These are phyloP conservation scores for Odontesthes bonariensis DNA, from an alignment of 2,113 vertebrate species.

Conservation along the genomic window DNA sequence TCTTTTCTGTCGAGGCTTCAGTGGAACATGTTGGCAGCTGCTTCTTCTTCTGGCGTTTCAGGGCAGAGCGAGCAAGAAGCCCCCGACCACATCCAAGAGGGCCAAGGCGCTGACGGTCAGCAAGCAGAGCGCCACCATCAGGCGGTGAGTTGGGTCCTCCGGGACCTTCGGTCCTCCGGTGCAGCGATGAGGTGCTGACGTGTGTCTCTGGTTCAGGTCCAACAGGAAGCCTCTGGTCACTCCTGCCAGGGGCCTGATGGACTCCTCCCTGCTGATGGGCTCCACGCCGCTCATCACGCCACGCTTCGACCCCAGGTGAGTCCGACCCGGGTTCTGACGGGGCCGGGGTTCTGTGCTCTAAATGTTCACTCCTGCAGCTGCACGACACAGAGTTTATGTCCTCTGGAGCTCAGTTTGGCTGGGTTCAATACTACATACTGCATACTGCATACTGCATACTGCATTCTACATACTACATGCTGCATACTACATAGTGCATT, in stretches of 20 bases:
- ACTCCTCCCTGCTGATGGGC: constrained; percentile 79
- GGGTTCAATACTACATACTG: too few species aligned
- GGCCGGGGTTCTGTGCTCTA: too few species aligned
- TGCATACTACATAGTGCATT: too few species aligned
- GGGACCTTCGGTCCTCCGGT: too few species aligned
- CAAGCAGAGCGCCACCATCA: constrained; percentile 69
- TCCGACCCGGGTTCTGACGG: too few species aligned
- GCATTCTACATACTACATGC: too few species aligned
- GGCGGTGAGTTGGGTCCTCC: constrained; percentile 61
- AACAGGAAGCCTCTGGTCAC: constrained; percentile 77
- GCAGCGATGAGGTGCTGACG: too few species aligned
- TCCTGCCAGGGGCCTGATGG: constrained; percentile 76
- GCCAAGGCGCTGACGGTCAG: constrained; percentile 69
- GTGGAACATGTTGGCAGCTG: too few species aligned
- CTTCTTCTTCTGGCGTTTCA: constrained; percentile 32
- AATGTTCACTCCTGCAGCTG: too few species aligned
- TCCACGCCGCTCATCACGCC: constrained; percentile 82
- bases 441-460: too few species aligned
- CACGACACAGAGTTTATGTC: too few species aligned
- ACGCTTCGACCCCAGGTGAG: constrained; percentile 82
- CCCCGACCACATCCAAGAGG: constrained; percentile 75
- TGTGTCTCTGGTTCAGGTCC: constrained; percentile 64
- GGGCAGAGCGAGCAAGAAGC: constrained; percentile 73
- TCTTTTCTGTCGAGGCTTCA: background rate
- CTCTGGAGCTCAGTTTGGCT: too few species aligned